Conservation (phyloP, 2,797 vertebrate genomes). For the Leuciscus waleckii region DNA sequence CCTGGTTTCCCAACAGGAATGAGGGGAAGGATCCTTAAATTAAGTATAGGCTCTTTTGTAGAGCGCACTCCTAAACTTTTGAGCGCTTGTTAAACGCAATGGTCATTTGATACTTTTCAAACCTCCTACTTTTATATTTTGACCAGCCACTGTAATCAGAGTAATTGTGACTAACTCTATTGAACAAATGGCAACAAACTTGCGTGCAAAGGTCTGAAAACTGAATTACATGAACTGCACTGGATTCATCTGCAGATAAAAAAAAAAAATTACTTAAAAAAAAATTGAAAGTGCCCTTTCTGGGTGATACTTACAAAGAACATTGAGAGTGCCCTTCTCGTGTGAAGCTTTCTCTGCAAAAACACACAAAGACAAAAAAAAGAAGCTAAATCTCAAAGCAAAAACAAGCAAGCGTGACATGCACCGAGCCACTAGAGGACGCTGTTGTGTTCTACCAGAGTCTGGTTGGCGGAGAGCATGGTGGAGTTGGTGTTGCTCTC, state of each 20-base stretch:
- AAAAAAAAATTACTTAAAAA: constrained; percentile 89
- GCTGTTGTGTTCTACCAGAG: constrained; percentile 79
- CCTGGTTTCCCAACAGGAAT: constrained; percentile 59
- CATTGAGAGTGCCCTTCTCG: constrained; percentile 94
- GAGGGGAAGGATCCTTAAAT: constrained; percentile 51
- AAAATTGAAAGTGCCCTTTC: constrained; percentile 97
- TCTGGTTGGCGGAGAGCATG: constrained; percentile 95
- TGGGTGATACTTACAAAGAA: constrained; percentile 99
- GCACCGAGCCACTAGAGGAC: constrained; percentile 30
- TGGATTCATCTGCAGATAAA: constrained; percentile 28
- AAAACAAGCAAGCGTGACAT: not conserved
- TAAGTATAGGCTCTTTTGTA: constrained; percentile 46
- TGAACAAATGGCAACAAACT: not conserved
- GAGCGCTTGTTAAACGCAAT: not conserved
- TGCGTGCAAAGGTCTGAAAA: not conserved
- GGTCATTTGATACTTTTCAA: constrained; percentile 32
- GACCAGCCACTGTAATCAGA: constrained; percentile 16
- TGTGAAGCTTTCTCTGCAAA: constrained; percentile 89
- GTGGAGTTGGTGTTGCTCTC: constrained; percentile 89
- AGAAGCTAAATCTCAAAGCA: not conserved
- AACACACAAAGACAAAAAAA: constrained; percentile 58
- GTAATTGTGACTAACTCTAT: not conserved
- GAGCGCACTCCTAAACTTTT: not conserved
- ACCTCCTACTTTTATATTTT: not conserved
- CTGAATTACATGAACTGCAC: not conserved